Evolutionary conservation across 2,113 vertebrate genomes (phyloP).

Genomic region (Varanus komodoensis): DNA sequence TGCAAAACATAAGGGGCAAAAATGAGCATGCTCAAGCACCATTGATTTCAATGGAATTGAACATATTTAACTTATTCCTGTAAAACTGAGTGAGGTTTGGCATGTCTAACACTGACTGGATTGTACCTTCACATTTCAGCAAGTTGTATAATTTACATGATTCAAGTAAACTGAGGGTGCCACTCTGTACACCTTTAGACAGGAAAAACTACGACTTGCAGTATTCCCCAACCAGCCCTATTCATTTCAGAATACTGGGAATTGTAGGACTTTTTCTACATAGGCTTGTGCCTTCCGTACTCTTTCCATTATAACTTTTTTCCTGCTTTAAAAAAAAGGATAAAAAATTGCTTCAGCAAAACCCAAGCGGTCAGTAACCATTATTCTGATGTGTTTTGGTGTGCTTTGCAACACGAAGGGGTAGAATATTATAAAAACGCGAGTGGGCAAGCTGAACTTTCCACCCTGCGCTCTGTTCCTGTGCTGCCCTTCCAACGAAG

Average conservation of each 20-base stretch:
- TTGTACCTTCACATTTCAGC: neutral
- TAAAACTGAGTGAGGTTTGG: neutral
- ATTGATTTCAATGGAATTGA: neutral
- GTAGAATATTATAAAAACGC: neutral
- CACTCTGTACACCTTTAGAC: neutral
- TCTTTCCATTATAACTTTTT: neutral
- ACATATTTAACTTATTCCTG: neutral
- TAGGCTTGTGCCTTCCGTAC: no score
- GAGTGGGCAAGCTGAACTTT: neutral
- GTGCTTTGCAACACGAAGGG: neutral
- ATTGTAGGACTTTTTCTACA: no score
- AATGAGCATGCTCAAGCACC: neutral
- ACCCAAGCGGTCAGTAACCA: neutral
- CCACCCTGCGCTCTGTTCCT: neutral
- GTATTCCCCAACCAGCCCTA: no score
- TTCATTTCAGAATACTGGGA: no score
- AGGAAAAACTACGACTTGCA: no score
- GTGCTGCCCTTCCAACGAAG: neutral
- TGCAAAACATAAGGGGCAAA: neutral
- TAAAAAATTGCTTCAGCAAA: neutral
- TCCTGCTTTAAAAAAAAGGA: neutral
- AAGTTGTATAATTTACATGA: neutral
- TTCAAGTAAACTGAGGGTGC: neutral
- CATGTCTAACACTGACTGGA: neutral
- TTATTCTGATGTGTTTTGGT: neutral